A percentile compares a stretch with the other conserved stretches of the same genome.
phyloP scores from a whole-genome alignment of 2,888 invertebrate species.

The Cantharis flavilabris region DNA sequence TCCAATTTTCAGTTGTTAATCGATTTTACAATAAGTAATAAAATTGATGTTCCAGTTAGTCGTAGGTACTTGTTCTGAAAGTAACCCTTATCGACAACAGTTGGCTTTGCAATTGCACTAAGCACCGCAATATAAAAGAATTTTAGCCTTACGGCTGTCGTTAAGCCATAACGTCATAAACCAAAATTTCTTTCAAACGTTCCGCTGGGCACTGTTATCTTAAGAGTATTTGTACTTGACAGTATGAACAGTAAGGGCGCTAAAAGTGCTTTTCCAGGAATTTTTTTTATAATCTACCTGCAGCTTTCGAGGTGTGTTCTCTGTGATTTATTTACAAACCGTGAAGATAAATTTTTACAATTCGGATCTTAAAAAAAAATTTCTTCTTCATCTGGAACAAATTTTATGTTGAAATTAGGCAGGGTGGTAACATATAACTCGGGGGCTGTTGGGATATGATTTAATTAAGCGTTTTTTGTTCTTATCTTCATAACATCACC shows the following conservation, averaged over 20 bases:
- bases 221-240: slow-evolving; percentile 15
- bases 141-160: neutral
- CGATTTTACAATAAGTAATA: neutral
- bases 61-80: too few species aligned
- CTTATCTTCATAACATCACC: neutral
- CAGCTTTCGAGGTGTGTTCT: neutral
- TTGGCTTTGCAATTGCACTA: neutral
- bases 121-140: neutral
- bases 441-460: neutral
- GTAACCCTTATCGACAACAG: neutral
- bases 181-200: slow-evolving; percentile 5
- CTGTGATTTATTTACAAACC: neutral
- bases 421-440: neutral
- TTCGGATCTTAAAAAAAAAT: neutral
- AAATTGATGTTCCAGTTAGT: neutral
- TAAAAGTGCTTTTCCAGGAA: slow-evolving; percentile 15
- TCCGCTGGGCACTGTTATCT: slow-evolving; percentile 5
- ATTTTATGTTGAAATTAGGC: neutral
- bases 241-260: slow-evolving; percentile 14
- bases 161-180: slow-evolving; percentile 8
- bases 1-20: neutral
- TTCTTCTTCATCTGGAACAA: neutral
- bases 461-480: neutral
- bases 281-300: slow-evolving; percentile 13
- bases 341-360: neutral